Evolutionary conservation across 1,140 invertebrate genomes (phyloP).

Genomic region (Diorhabda elongata): DNA sequence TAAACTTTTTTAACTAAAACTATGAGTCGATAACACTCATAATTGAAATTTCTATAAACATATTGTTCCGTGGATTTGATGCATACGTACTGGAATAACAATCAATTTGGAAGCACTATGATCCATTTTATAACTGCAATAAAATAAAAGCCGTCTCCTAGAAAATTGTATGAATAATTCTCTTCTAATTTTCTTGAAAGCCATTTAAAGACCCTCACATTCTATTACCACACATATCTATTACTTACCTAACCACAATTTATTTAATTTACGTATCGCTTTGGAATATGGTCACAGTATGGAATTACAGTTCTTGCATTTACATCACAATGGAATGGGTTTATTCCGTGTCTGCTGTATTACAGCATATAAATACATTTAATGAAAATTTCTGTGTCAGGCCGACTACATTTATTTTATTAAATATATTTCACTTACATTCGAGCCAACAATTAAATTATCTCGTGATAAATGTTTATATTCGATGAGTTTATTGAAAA

Average conservation of each 20-base stretch:
- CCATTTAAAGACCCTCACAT: background rate
- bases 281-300: constrained; percentile 1
- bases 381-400: background rate
- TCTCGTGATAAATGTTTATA: too few relatives aligned
- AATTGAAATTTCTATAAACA: too few relatives aligned
- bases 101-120: constrained; percentile 3
- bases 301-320: background rate
- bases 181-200: constrained; percentile 3
- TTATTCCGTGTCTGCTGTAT: background rate
- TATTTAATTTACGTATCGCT: background rate
- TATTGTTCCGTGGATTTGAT: too few relatives aligned
- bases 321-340: background rate
- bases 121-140: background rate
- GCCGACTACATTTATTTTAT: background rate
- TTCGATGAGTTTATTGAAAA: too few relatives aligned
- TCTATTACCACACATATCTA: background rate
- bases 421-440: too few relatives aligned
- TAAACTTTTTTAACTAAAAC: too few relatives aligned
- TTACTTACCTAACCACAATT: background rate
- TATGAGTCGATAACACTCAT: too few relatives aligned
- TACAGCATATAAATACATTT: background rate
- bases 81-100: background rate
- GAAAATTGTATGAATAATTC: background rate
- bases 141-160: background rate
- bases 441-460: too few relatives aligned